phyloP scores from a whole-genome alignment of 2,113 vertebrate genomes.

The Neodontobutis hainanensis region DNA sequence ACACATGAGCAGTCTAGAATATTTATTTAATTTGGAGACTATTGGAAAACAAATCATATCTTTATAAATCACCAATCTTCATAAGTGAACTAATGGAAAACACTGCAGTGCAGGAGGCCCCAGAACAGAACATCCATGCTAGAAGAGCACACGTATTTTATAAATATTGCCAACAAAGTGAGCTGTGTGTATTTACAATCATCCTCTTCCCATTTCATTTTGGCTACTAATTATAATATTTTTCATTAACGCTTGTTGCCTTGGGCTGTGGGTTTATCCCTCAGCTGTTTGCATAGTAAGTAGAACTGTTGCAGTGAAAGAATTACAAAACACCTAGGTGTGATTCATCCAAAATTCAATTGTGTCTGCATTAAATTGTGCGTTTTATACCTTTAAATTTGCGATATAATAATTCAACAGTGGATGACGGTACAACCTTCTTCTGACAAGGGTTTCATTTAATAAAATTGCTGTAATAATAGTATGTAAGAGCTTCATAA shows the following conservation, averaged over 20 bases:
- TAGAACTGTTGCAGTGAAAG: conserved; percentile 7
- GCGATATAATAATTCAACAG: too few relatives aligned
- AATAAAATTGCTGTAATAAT: too few relatives aligned
- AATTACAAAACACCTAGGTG: conserved; percentile 8
- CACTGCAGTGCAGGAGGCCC: neutral
- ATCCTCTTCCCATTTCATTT: neutral
- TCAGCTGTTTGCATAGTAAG: conserved; percentile 5
- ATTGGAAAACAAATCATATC: conserved; percentile 1
- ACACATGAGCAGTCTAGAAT: too few relatives aligned
- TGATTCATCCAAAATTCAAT: conserved; percentile 29
- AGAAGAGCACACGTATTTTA: neutral
- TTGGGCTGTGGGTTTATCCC: neutral
- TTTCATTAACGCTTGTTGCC: conserved; percentile 20
- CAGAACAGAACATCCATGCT: neutral
- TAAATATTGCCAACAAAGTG: neutral
- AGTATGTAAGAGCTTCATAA: too few relatives aligned
- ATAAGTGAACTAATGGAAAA: neutral
- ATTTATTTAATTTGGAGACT: neutral
- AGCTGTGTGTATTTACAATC: neutral
- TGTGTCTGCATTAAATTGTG: conserved; percentile 2
- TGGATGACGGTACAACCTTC: too few relatives aligned
- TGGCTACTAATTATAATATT: neutral
- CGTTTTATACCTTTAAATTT: too few relatives aligned
- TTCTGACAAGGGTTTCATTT: too few relatives aligned
- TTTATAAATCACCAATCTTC: neutral